A percentile compares a stretch with the other conserved stretches of the same genome.
These are phyloP conservation scores for Centropyge bicolor DNA, from an alignment of 2,797 vertebrate species.

Conservation along the genomic window DNA sequence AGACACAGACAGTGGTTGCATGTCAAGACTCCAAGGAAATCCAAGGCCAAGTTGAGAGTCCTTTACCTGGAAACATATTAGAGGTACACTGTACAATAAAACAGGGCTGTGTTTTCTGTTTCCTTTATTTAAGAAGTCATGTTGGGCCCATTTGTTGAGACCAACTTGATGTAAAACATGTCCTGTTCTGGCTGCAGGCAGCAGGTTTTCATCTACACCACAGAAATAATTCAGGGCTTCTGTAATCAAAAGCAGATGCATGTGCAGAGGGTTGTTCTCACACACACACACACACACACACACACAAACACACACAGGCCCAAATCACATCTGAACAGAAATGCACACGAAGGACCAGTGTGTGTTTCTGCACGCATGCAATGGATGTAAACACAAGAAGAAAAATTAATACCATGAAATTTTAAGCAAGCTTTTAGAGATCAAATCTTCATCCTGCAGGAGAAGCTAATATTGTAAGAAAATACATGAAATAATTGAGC, in stretches of 20 bases:
- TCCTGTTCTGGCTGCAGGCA: conserved; percentile 58
- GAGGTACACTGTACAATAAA: conserved; percentile 47
- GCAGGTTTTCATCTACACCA: conserved; percentile 64
- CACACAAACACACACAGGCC: conserved; percentile 38
- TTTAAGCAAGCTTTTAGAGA: not conserved
- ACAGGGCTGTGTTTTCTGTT: conserved; percentile 50
- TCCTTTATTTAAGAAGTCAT: conserved; percentile 53
- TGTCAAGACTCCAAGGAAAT: conserved; percentile 6
- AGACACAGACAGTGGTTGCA: conserved; percentile 11
- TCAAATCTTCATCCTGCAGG: not conserved
- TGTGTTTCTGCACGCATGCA: conserved; percentile 21
- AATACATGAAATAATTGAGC: conserved; percentile 17
- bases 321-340: conserved; percentile 27
- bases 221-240: conserved; percentile 57
- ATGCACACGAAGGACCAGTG: conserved; percentile 5
- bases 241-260: conserved; percentile 76
- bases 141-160: conserved; percentile 39
- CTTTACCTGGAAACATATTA: conserved; percentile 27
- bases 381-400: conserved; percentile 36
- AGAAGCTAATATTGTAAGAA: conserved; percentile 7
- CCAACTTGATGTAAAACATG: conserved; percentile 68
- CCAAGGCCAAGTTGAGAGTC: conserved; percentile 9
- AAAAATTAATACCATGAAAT: conserved; percentile 30
- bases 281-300: conserved; percentile 35
- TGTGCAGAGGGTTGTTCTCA: conserved; percentile 35